Base-by-base conservation (phyloP, 2,888 invertebrate species). In the Dicranocentrus wangi region DNA sequence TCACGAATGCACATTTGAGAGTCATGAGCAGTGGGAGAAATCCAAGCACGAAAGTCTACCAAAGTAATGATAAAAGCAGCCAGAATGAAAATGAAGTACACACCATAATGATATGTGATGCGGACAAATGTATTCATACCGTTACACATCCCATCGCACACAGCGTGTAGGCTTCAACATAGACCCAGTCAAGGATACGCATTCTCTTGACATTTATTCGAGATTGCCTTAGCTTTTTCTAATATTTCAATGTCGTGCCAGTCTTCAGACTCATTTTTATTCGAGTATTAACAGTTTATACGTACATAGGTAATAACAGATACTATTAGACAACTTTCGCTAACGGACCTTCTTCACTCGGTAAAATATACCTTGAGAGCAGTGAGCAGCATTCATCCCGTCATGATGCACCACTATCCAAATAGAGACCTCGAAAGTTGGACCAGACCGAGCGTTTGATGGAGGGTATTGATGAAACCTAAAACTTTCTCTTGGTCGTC, bases 141-240 rank as follows among this genome's bases (percentile, higher is more conserved):
- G 69, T 77, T 68, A 53, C 69, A 60, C 55, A 73, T 73, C 65
- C 68, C 61, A 77, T 69, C 68, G 15, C 13, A 47, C 68, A 47
- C 13, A 47, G 42, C 39, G 23, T 8, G 21, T 39, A 39, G 65
- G n/a, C 25, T 53, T 53, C 25, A 23, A n/a, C n/a, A 58, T 28
- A 71, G 60, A 60, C 42, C 58, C 28, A 78, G 63, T 71, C 42
- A 78, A 76, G 60, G 75, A 60, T 39, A 76, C 63, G 70, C 55
- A 65, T 61, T 80, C 81, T 81, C 82, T 82, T 84, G 84, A 84
- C 84, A 81, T 82, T 84, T 84, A 84, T 84, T 84, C 81, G 73
- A 84, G 82, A 84, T 84, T 82, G 82, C 84, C 70, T 80, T 73
- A 75, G 81, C 58, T 81, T 78, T 80, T 78, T 73, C 82, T 82